Evolutionary conservation across 2,113 vertebrate genomes (phyloP), one percentile per base, ranked within the genome.

Genomic region (Ibidorhyncha struthersii): DNA sequence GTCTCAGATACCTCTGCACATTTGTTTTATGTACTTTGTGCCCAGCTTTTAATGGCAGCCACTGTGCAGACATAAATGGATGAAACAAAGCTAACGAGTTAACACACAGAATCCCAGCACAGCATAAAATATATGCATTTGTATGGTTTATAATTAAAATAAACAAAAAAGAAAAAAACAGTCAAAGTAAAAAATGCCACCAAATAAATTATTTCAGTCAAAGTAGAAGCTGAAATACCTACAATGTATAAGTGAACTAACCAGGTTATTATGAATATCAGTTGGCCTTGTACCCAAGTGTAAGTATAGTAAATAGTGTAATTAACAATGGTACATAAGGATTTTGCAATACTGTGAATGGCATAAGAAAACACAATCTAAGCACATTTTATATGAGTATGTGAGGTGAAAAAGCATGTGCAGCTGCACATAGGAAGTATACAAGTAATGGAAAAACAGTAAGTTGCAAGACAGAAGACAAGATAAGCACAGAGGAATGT

Each of bases 281-380:
- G 12, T 8, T 82, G 29, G 6, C 8, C 4, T 53, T 73, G 9
- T 32, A 49, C 17, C 6, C 32, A 82, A 72, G n/a, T 20, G 7
- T 13, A 69, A 36, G 3, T 40, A n/a, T 25, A 36, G 4, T 26
- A 12, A 63, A 71, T 19, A 43, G 8, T 66, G 19, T 49, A 66
- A 40, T 4, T 23, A 34, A 10, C 3, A 69, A n/a, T 3, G 16
- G 8, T 41, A n/a, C 5, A 1, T 13, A 43, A 30, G 4, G 38
- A 34, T 52, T 83, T 49, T 66, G 3, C 30, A 56, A 34, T 29
- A 59, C 2, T 41, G 13, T 36, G 12, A 72, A 36, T 16, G 16
- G 5, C 29, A 72, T 15, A 41, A 27, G 4, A 29, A 77, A 52
- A 36, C 7, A 66, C 4, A 81, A 21, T 34, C 40, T 25, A 30